Percentiles rank a stretch among this genome's conserved stretches.
Evolutionary conservation across 2,113 vertebrate genomes (phyloP).

Genomic region (Caretta caretta): DNA sequence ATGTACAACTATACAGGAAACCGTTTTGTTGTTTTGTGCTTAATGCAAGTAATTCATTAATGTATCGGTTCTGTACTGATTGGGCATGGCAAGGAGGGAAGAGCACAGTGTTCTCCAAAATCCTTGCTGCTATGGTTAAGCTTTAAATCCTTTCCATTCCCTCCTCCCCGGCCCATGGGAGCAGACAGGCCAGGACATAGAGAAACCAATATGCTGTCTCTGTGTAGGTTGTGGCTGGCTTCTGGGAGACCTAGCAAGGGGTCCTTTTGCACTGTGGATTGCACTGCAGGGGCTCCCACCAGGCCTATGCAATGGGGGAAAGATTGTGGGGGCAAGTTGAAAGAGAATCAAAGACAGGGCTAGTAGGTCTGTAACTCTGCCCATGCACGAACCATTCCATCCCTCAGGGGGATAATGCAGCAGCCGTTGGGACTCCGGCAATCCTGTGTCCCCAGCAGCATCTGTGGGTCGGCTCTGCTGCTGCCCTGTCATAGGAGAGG

Average conservation of each 20-base stretch:
- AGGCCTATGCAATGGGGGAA: neutral
- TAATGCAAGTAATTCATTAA: neutral
- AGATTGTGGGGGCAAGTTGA: neutral
- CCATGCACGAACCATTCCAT: neutral
- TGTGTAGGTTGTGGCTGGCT: neutral
- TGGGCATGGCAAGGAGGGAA: neutral
- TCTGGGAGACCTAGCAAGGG: neutral
- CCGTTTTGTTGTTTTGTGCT: neutral
- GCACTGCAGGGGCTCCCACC: neutral
- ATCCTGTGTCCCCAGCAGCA: accelerated
- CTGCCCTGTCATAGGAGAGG: neutral
- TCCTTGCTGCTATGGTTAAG: neutral
- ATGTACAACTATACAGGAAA: neutral
- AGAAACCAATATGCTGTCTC: too few species aligned
- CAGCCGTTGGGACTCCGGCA: neutral
- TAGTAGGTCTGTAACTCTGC: neutral
- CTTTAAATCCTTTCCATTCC: neutral
- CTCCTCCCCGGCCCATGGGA: neutral
- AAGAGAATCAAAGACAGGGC: neutral
- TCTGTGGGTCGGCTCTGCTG: accelerated
- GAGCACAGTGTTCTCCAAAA: accelerated
- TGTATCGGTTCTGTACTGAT: neutral
- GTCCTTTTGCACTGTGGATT: neutral
- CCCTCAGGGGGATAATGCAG: neutral
- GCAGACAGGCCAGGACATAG: too few species aligned